Percentiles rank a stretch among this genome's conserved stretches.
These are phyloP conservation scores for Andrena bucephala DNA, from an alignment of 2,888 invertebrate genomes.

Conservation along the genomic window DNA sequence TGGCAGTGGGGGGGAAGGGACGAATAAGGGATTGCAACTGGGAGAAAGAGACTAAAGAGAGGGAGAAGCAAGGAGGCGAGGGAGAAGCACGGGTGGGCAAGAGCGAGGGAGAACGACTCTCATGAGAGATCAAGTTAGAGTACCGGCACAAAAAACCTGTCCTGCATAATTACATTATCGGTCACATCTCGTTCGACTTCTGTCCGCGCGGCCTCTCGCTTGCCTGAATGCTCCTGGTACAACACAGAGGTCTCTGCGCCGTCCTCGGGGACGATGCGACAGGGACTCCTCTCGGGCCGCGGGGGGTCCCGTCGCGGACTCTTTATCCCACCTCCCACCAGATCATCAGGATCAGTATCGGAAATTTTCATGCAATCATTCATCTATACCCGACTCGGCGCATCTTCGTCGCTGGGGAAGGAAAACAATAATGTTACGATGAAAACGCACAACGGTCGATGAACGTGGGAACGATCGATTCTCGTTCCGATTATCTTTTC, in stretches of 20 bases:
- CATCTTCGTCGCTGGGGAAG: neutral
- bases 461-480: neutral
- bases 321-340: conserved; percentile 27
- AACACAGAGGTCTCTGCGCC: conserved; percentile 8
- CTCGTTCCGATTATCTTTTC: conserved; percentile 31
- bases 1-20: neutral
- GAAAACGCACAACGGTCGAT: neutral
- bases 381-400: neutral
- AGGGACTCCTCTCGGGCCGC: conserved; percentile 21
- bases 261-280: conserved; percentile 42
- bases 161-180: conserved; percentile 82
- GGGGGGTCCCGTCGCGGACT: conserved; percentile 45
- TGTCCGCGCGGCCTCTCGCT: conserved; percentile 65
- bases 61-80: conserved; percentile 19
- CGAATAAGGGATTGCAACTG: neutral
- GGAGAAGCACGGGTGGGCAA: conserved; percentile 26
- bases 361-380: neutral
- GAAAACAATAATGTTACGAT: neutral
- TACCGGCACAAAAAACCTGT: conserved; percentile 78
- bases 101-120: conserved; percentile 30
- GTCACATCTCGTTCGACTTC: conserved; percentile 79
- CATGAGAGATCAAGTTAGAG: conserved; percentile 68
- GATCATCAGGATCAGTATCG: conserved; percentile 3
- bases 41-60: conserved; percentile 18
- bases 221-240: conserved; percentile 31